Percentiles rank a stretch among this genome's conserved stretches.
These are phyloP conservation scores for Drosophila prostipennis DNA, from an alignment of 2,888 invertebrate species.

Conservation along the genomic window DNA sequence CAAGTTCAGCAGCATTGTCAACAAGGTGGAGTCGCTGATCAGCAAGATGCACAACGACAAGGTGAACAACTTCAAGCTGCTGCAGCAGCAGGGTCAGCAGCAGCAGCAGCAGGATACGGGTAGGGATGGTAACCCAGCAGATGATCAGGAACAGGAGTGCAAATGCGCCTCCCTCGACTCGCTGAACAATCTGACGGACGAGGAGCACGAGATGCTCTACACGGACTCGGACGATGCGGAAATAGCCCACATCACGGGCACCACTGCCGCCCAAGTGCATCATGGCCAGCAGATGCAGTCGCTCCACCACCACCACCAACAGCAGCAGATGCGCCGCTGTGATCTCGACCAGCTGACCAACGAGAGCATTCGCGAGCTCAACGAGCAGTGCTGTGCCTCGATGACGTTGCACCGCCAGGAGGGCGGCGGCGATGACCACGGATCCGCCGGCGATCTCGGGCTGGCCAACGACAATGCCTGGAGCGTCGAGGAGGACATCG, in stretches of 20 bases:
- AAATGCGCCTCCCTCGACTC: constrained; percentile 87
- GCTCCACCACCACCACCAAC: constrained; percentile 1
- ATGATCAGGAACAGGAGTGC: constrained; percentile 24
- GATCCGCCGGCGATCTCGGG: constrained; percentile 41
- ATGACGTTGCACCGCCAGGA: constrained; percentile 56
- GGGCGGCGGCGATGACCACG: background rate
- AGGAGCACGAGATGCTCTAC: constrained; percentile 85
- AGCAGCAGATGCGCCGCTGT: constrained; percentile 57
- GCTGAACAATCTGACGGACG: constrained; percentile 89
- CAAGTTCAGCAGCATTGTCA: constrained; percentile 82
- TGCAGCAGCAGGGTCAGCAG: constrained; percentile 49
- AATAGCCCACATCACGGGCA: constrained; percentile 85
- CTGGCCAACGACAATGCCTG: constrained; percentile 79
- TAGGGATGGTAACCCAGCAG: background rate
- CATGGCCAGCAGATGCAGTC: constrained; percentile 36
- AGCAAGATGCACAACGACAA: constrained; percentile 81
- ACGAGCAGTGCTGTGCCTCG: constrained; percentile 82
- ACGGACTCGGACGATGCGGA: constrained; percentile 89
- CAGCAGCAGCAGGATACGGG: constrained; percentile 72
- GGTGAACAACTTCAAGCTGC: constrained; percentile 67
- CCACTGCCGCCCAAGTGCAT: constrained; percentile 82
- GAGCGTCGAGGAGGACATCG: constrained; percentile 82
- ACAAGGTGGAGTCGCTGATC: constrained; percentile 82
- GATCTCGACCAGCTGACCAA: constrained; percentile 83
- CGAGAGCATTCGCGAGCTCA: constrained; percentile 80